phyloP scores from a whole-genome alignment of 2,113 vertebrate species.

The Phylloscopus trochiloides region DNA sequence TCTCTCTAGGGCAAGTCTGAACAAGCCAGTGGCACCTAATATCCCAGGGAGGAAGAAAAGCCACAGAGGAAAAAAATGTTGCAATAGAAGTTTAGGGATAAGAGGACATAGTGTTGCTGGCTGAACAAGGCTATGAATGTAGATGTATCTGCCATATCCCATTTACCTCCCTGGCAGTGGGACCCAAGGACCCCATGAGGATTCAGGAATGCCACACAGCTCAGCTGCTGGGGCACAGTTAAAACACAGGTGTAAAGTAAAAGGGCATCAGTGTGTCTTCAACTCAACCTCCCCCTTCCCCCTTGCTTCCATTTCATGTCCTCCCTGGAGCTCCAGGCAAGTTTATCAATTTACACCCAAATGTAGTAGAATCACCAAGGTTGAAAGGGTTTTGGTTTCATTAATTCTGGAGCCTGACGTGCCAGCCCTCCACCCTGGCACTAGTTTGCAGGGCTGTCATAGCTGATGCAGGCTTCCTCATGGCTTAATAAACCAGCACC shows the following conservation, averaged over 20 bases:
- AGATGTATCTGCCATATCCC: neutral
- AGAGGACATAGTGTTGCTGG: neutral
- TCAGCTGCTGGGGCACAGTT: neutral
- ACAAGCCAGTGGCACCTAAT: neutral
- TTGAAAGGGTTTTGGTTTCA: neutral
- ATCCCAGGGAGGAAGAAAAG: neutral
- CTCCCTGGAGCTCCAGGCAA: neutral
- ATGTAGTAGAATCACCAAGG: neutral
- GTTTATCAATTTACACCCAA: neutral
- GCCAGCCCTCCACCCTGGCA: neutral
- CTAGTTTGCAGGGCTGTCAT: neutral
- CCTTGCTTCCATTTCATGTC: neutral
- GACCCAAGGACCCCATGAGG: neutral
- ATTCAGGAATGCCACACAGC: neutral
- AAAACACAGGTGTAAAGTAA: neutral
- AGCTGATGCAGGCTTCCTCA: neutral
- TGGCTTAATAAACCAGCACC: slow-evolving; percentile 14
- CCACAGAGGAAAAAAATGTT: neutral
- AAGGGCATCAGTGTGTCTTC: neutral
- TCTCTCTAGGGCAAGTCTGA: neutral
- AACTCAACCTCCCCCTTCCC: neutral
- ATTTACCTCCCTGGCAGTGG: neutral
- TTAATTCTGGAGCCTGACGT: neutral
- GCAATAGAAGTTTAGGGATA: neutral
- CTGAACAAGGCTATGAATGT: neutral